Conservation (phyloP, 2,797 vertebrate genomes). For the Benthosema pterotum region DNA sequence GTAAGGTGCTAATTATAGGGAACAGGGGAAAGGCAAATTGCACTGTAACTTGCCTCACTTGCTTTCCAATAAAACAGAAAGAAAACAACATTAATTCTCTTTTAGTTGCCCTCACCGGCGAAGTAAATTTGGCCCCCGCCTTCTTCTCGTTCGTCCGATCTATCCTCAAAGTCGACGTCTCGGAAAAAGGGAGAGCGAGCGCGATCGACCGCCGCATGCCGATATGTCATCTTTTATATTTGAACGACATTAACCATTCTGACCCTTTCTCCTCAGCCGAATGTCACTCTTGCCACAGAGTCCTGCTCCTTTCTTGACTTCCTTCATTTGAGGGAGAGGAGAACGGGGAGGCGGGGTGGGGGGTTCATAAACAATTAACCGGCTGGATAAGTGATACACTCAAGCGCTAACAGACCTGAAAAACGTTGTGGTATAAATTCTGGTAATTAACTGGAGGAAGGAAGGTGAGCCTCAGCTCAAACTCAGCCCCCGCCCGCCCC, state of each 20-base stretch:
- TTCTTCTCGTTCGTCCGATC: conserved; percentile 42
- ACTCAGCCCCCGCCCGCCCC: too few species aligned
- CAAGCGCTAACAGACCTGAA: conserved; percentile 75
- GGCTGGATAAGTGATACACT: conserved; percentile 79
- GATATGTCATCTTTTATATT: conserved; percentile 50
- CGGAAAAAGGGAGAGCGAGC: background rate
- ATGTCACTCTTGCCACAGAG: conserved; percentile 59
- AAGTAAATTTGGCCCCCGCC: conserved; percentile 49
- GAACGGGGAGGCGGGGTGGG: conserved; percentile 43
- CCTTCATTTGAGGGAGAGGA: conserved; percentile 55
- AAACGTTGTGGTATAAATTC: conserved; percentile 73
- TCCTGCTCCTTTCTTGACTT: conserved; percentile 50
- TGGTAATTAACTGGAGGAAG: conserved; percentile 72
- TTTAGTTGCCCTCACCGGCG: conserved; percentile 53
- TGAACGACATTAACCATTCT: conserved; percentile 55
- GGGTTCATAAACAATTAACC: conserved; percentile 80
- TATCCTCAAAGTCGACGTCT: conserved; percentile 19
- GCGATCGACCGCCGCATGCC: conserved; percentile 28
- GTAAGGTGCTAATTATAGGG: conserved; percentile 85
- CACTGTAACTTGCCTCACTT: conserved; percentile 81
- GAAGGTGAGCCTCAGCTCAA: conserved; percentile 58
- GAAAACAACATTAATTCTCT: conserved; percentile 76
- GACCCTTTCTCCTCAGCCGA: conserved; percentile 50
- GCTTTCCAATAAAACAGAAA: conserved; percentile 77
- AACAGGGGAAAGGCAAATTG: conserved; percentile 81